Evolutionary conservation across 2,113 vertebrate species (phyloP).

Genomic region (Pomatostomus ruficeps): DNA sequence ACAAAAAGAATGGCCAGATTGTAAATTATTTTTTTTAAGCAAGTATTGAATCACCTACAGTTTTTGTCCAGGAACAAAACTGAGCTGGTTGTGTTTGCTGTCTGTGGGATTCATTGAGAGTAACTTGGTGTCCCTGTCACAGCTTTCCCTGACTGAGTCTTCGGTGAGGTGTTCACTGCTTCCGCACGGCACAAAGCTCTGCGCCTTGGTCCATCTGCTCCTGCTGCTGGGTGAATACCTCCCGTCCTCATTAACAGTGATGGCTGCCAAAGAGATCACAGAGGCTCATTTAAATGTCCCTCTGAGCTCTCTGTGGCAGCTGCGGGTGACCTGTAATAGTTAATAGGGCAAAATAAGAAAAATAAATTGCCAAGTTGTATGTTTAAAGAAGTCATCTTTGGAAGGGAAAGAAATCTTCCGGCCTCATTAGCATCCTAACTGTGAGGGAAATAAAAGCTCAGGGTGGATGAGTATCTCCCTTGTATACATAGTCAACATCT

Average conservation of each 20-base stretch:
- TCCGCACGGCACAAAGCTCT: neutral
- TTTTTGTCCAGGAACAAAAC: neutral
- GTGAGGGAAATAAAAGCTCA: neutral
- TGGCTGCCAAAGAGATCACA: neutral
- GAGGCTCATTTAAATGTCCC: neutral
- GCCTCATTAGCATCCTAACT: slow-evolving; percentile 12
- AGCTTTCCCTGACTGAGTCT: neutral
- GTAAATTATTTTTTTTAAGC: neutral
- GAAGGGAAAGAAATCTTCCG: neutral
- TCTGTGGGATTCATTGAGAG: neutral
- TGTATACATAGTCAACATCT: neutral
- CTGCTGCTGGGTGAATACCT: neutral
- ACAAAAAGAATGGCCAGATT: neutral
- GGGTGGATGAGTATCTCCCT: slow-evolving; percentile 2
- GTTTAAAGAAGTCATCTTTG: neutral
- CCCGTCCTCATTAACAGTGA: neutral
- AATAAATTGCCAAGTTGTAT: neutral
- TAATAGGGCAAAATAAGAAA: slow-evolving; percentile 5
- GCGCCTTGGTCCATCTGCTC: neutral
- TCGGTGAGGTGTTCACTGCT: neutral
- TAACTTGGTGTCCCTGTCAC: neutral
- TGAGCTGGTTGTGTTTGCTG: neutral
- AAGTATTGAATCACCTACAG: neutral
- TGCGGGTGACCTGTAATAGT: neutral
- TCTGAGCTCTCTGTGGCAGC: slow-evolving; percentile 21